Conservation (phyloP, 2,888 invertebrate genomes). For the Cosmia pyralina region DNA sequence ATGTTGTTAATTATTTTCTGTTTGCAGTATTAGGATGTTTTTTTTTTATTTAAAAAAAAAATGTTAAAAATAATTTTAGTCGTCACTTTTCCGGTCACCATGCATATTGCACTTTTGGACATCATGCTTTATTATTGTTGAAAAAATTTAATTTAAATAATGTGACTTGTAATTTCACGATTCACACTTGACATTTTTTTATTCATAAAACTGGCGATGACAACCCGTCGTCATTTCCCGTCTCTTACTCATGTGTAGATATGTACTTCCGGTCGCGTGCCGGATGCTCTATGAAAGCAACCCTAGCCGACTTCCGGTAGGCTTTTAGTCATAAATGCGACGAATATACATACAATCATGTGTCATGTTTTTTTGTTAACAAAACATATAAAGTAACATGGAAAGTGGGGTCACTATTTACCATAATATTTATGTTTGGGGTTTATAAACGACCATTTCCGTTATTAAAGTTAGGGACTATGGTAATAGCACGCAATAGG, state of each 20-base stretch:
- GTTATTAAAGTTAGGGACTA: not conserved
- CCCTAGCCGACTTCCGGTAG: constrained; percentile 70
- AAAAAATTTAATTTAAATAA: not conserved
- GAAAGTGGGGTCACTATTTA: constrained; percentile 23
- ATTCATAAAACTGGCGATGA: constrained; percentile 59
- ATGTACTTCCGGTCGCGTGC: constrained; percentile 65
- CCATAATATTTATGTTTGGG: constrained; percentile 5
- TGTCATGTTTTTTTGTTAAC: constrained; percentile 38
- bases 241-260: constrained; percentile 65
- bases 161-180: not conserved
- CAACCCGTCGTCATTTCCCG: constrained; percentile 66
- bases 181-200: constrained; percentile 54
- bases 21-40: no score
- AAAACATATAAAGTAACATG: constrained; percentile 19
- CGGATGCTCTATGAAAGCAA: constrained; percentile 70
- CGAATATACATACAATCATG: constrained; percentile 51
- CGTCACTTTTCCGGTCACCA: no score
- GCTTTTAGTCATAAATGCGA: constrained; percentile 66
- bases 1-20: no score
- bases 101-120: no score
- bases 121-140: not conserved
- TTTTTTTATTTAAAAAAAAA: no score
- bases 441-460: constrained; percentile 16
- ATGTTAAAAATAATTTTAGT: no score
- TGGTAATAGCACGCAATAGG: not conserved